phyloP scores from a whole-genome alignment of 2,797 vertebrate genomes.

The Meda fulgida region DNA sequence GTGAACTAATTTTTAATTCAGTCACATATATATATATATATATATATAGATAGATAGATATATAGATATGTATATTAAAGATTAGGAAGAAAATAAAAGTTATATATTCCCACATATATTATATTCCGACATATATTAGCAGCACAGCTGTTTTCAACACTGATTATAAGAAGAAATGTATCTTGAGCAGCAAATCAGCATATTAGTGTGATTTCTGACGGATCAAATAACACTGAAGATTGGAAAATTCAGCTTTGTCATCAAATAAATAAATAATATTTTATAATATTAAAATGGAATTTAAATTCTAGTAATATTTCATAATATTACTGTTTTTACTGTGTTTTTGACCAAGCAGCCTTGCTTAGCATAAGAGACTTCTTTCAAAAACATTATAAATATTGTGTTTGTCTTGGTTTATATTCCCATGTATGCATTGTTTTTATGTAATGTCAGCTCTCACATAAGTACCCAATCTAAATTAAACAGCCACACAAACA shows the following conservation, averaged over 20 bases:
- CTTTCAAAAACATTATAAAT: background rate
- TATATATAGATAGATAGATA: background rate
- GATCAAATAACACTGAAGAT: background rate
- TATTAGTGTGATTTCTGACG: background rate
- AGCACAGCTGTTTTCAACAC: background rate
- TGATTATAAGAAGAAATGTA: background rate
- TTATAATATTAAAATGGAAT: background rate
- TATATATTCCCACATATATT: too few species aligned
- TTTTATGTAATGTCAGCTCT: conserved; percentile 18
- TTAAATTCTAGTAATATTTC: background rate
- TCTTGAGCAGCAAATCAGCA: background rate
- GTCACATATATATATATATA: too few species aligned
- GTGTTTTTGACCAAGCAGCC: background rate
- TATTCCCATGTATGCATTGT: background rate
- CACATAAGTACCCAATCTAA: conserved; percentile 38
- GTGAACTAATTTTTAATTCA: background rate
- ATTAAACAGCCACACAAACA: background rate
- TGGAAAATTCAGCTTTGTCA: background rate
- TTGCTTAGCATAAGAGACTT: background rate
- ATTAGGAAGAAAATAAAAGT: background rate
- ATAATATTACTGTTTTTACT: background rate
- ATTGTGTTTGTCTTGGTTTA: background rate
- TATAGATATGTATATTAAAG: background rate
- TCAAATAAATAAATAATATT: background rate
- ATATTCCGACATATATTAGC: background rate